These are phyloP conservation scores for Sparus aurata DNA, from an alignment of 2,797 vertebrate species.

Conservation along the genomic window DNA sequence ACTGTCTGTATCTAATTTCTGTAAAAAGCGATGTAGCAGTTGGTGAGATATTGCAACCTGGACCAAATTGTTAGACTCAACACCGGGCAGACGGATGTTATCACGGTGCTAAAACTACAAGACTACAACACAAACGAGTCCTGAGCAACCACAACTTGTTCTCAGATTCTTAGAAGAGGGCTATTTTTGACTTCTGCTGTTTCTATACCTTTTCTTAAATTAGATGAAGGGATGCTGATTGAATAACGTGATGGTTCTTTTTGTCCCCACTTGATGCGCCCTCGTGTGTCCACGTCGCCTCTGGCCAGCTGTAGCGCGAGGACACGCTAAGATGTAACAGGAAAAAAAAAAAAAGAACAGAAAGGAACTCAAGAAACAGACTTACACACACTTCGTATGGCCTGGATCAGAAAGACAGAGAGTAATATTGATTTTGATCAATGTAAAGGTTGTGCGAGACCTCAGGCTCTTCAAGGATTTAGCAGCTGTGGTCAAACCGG, in stretches of 20 bases:
- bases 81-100: too few species aligned
- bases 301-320: slow-evolving; percentile 8
- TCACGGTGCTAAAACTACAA: too few species aligned
- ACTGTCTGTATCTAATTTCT: background rate
- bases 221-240: slow-evolving; percentile 35
- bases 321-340: slow-evolving; percentile 17
- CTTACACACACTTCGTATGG: background rate
- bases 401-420: background rate
- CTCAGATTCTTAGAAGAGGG: slow-evolving; percentile 39
- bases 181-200: slow-evolving; percentile 1
- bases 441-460: slow-evolving; percentile 6
- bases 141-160: background rate
- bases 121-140: background rate
- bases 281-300: slow-evolving; percentile 24
- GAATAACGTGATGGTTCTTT: slow-evolving; percentile 32
- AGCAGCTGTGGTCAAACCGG: background rate
- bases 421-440: slow-evolving; percentile 4
- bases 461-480: background rate
- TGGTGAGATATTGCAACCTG: too few species aligned
- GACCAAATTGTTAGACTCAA: too few species aligned
- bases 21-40: too few species aligned
- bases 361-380: background rate
- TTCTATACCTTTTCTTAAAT: slow-evolving; percentile 8
- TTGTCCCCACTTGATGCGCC: background rate
- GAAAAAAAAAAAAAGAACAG: background rate